Evolutionary conservation across 2,113 vertebrate species (phyloP).

Genomic region (Lycaon pictus): DNA sequence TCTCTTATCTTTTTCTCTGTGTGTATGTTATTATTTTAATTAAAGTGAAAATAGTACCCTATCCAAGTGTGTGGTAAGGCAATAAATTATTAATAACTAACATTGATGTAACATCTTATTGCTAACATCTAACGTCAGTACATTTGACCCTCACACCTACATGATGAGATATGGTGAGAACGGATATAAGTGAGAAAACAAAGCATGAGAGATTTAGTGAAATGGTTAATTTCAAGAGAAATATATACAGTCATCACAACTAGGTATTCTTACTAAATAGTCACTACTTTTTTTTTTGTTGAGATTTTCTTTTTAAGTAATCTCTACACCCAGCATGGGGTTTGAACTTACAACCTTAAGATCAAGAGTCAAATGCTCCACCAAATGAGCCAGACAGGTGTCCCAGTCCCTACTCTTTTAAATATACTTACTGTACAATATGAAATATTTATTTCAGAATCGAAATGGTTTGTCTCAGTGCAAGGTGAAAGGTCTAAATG

Average conservation of each 20-base stretch:
- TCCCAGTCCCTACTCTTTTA: not conserved
- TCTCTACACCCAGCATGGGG: not conserved
- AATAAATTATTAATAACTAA: not conserved
- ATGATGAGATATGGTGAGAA: not conserved
- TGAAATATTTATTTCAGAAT: not conserved
- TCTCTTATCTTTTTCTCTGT: not conserved
- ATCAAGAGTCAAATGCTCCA: not conserved
- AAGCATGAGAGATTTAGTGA: not conserved
- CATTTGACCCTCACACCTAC: not conserved
- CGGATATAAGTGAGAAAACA: not conserved
- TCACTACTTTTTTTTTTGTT: not conserved
- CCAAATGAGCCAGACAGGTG: not conserved
- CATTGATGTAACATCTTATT: not conserved
- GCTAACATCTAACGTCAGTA: not conserved
- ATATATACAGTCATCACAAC: not conserved
- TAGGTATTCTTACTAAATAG: not conserved
- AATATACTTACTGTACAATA: not conserved
- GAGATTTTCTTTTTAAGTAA: not conserved
- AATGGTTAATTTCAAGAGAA: not conserved
- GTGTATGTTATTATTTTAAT: not conserved
- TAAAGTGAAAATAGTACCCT: slow-evolving; percentile 18
- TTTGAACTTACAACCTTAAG: not conserved
- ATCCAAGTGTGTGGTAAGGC: not conserved
- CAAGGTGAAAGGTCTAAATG: not conserved
- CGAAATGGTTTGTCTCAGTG: not conserved